A percentile compares a stretch with the other conserved stretches of the same genome.
phyloP scores from a whole-genome alignment of 2,113 vertebrate genomes.

The Phalacrocorax pelagicus region DNA sequence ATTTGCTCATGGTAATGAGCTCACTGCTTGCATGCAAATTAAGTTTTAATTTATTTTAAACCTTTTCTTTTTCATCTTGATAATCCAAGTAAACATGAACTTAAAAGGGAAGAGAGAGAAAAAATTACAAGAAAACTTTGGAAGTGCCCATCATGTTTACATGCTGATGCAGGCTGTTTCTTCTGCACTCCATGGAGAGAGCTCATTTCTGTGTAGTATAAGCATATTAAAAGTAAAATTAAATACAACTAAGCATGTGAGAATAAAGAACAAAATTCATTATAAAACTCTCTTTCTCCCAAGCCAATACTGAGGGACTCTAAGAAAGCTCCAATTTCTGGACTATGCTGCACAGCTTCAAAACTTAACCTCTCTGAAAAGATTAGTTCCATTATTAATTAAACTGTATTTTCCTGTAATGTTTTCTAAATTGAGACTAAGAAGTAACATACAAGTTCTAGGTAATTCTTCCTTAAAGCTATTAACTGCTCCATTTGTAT shows the following conservation, averaged over 20 bases:
- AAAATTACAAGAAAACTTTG: neutral
- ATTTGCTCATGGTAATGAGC: slow-evolving; percentile 36
- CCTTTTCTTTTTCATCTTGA: slow-evolving; percentile 28
- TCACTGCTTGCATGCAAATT: slow-evolving; percentile 2
- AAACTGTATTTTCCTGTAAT: neutral
- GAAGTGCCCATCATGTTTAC: neutral
- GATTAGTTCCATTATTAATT: neutral
- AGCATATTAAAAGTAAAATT: slow-evolving; percentile 32
- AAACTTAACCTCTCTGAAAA: neutral
- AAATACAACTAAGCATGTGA: neutral
- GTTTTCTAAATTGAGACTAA: neutral
- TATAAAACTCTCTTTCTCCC: neutral
- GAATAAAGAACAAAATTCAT: neutral
- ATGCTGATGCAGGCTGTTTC: neutral
- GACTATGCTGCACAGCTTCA: neutral
- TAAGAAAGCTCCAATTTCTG: neutral
- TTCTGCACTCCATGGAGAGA: neutral
- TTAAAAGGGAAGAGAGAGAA: neutral
- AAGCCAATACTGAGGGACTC: neutral
- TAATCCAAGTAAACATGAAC: slow-evolving; percentile 16
- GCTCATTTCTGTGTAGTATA: neutral
- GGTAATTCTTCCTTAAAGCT: neutral
- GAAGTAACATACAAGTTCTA: neutral
- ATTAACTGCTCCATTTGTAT: neutral
- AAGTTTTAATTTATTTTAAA: slow-evolving; percentile 36